Evolutionary conservation across 2,797 vertebrate species (phyloP).

Genomic region (Peromyscus aztecus): DNA sequence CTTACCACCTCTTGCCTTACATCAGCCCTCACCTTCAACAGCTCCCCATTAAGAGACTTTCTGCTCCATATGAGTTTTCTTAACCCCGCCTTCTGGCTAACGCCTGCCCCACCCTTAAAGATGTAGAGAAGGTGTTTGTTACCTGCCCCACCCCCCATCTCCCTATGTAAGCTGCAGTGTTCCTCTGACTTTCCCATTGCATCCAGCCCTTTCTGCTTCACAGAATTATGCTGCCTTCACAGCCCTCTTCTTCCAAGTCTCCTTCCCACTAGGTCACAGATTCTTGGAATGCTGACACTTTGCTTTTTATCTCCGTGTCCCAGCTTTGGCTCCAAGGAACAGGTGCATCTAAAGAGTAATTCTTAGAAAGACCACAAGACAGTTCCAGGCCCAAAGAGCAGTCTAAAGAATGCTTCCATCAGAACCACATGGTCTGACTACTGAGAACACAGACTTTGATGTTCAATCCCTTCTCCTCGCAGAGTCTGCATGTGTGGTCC

Average conservation of each 20-base stretch:
- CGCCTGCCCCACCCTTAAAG: background rate
- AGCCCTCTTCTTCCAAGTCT: background rate
- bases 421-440: background rate
- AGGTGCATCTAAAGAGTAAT: background rate
- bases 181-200: background rate
- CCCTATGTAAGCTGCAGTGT: accelerated
- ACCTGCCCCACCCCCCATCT: background rate
- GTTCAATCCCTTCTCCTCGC: background rate
- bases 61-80: background rate
- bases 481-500: background rate
- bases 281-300: background rate
- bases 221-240: background rate
- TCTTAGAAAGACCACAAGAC: background rate
- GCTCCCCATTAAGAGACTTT: background rate
- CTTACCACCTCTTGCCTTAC: background rate
- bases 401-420: background rate
- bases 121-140: background rate
- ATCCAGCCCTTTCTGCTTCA: background rate
- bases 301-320: background rate
- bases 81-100: background rate
- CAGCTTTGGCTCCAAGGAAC: background rate
- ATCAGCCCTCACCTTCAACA: background rate
- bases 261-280: background rate
- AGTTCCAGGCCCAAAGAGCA: background rate
- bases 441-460: background rate